These are phyloP conservation scores for Melinaea marsaeus DNA, from an alignment of 2,888 invertebrate species.

Conservation along the genomic window DNA sequence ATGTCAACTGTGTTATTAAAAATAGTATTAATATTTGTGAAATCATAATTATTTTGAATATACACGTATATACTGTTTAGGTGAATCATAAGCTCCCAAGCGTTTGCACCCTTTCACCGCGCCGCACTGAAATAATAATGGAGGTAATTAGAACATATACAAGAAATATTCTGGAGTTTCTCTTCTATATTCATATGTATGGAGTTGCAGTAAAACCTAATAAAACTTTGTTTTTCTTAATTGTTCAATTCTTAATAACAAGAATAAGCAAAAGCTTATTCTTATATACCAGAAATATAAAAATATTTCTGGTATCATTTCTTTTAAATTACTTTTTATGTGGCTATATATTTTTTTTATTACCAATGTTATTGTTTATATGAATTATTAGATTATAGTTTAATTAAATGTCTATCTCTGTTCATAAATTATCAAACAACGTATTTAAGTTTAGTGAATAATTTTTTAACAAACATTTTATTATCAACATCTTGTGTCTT, in stretches of 20 bases:
- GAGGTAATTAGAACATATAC: conserved; percentile 64
- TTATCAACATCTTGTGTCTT: conserved; percentile 56
- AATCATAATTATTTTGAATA: neutral
- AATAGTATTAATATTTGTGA: no score
- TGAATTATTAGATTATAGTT: no score
- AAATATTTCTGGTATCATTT: no score
- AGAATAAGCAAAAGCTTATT: no score
- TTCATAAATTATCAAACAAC: no score
- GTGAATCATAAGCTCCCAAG: conserved; percentile 16
- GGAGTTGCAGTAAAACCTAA: neutral
- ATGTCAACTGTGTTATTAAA: no score
- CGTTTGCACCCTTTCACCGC: conserved; percentile 28
- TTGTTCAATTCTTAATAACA: neutral
- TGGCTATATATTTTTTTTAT: no score
- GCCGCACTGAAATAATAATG: conserved; percentile 27
- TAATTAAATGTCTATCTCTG: no score
- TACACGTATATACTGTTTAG: conserved; percentile 3
- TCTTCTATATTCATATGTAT: conserved; percentile 6
- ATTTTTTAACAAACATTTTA: conserved; percentile 25
- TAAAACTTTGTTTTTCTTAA: neutral
- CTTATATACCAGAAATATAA: no score
- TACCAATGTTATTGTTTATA: no score
- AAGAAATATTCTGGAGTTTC: conserved; percentile 26
- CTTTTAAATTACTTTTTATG: no score
- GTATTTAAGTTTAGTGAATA: neutral